Evolutionary conservation across 2,888 invertebrate species (phyloP).

Genomic region (Hirtodrosophila cameraria): DNA sequence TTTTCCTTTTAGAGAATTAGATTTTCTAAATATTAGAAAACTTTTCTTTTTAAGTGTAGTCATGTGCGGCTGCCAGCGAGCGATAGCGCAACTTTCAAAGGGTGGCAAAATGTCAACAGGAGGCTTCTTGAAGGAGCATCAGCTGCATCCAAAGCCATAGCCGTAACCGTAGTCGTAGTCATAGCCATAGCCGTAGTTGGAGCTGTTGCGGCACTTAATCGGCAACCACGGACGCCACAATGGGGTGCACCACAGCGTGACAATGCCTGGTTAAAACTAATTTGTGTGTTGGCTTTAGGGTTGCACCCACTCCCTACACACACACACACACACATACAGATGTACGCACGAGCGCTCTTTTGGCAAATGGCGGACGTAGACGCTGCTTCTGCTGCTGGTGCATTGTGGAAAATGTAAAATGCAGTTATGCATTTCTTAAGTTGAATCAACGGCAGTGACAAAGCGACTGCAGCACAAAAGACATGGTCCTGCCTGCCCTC

Average conservation of each 20-base stretch:
- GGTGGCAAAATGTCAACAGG: slow-evolving; percentile 52
- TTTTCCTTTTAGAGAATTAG: too few relatives aligned
- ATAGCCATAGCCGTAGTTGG: slow-evolving; percentile 1
- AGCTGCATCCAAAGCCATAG: slow-evolving; percentile 1
- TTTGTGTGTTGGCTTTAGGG: slow-evolving; percentile 62
- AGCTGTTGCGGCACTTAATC: slow-evolving; percentile 62
- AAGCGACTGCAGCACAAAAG: slow-evolving; percentile 53
- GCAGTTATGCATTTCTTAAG: slow-evolving; percentile 75
- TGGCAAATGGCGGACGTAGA: slow-evolving; percentile 27
- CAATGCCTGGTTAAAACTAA: slow-evolving; percentile 76
- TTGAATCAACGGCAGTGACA: slow-evolving; percentile 72
- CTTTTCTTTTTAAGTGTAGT: too few relatives aligned
- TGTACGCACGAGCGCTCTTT: slow-evolving; percentile 42
- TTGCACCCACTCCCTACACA: slow-evolving; percentile 14
- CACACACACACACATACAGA: slow-evolving; percentile 14
- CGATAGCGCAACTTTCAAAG: slow-evolving; percentile 36
- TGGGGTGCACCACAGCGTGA: slow-evolving; percentile 69
- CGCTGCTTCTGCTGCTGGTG: slow-evolving; percentile 32
- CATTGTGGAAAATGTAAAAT: slow-evolving; percentile 64
- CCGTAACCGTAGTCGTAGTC: slow-evolving; percentile 16
- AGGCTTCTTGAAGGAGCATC: slow-evolving; percentile 8
- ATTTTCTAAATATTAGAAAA: too few relatives aligned
- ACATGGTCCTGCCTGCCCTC: slow-evolving; percentile 11
- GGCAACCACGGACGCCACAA: slow-evolving; percentile 60
- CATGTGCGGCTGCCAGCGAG: slow-evolving; percentile 24